Conservation (phyloP, 1,140 invertebrate species). For the Drosophila rufa region DNA sequence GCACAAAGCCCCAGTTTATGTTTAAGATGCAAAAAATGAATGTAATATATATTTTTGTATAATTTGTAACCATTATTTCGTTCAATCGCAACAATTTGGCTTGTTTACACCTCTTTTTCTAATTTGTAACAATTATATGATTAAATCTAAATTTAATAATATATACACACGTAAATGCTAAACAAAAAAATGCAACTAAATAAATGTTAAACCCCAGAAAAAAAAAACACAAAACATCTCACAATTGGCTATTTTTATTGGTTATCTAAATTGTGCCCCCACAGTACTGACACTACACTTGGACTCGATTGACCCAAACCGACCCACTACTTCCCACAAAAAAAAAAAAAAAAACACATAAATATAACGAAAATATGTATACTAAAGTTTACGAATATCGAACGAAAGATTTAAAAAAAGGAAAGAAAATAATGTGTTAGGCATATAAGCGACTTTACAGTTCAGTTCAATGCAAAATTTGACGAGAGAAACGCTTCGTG, state of each 20-base stretch:
- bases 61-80: slow-evolving; percentile 49
- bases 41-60: slow-evolving; percentile 69
- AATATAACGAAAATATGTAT: slow-evolving; percentile 59
- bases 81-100: slow-evolving; percentile 68
- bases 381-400: slow-evolving; percentile 48
- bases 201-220: slow-evolving; percentile 79
- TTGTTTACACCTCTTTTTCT: slow-evolving; percentile 71
- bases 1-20: slow-evolving; percentile 40
- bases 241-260: slow-evolving; percentile 75
- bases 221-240: slow-evolving; percentile 53
- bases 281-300: slow-evolving; percentile 32
- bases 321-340: not conserved
- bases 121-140: slow-evolving; percentile 74
- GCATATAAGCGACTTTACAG: slow-evolving; percentile 80
- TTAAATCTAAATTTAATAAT: slow-evolving; percentile 71
- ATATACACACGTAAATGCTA: slow-evolving; percentile 68
- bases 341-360: slow-evolving; percentile 11
- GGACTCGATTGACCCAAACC: slow-evolving; percentile 27
- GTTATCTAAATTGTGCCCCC: slow-evolving; percentile 20
- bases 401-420: slow-evolving; percentile 28
- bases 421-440: slow-evolving; percentile 63
- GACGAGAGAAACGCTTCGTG: slow-evolving; percentile 19
- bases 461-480: slow-evolving; percentile 76
- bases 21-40: slow-evolving; percentile 55
- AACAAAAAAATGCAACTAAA: slow-evolving; percentile 78